Conservation (phyloP, 2,797 vertebrate species). For the Aldrovandia affinis region DNA sequence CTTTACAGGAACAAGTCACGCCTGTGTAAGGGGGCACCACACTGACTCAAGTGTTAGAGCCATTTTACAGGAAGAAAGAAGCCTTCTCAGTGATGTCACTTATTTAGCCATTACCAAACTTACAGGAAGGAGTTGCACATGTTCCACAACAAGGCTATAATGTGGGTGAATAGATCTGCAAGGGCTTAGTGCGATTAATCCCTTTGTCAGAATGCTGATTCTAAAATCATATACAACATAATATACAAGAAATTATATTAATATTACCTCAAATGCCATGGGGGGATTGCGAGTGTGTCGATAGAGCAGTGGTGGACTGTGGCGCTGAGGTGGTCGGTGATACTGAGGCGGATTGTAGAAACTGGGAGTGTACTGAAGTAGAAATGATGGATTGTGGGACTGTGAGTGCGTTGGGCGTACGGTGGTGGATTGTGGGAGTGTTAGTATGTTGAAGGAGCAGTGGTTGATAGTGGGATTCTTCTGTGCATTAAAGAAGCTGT, state of each 20-base stretch:
- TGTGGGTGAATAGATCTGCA: too few species aligned
- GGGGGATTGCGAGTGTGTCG: background rate
- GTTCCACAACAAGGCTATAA: conserved; percentile 11
- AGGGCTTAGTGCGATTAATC: background rate
- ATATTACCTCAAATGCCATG: conserved; percentile 37
- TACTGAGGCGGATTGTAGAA: conserved; percentile 6
- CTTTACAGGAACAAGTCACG: conserved; percentile 77
- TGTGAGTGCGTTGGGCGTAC: conserved; percentile 48
- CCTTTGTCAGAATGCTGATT: background rate
- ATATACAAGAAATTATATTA: too few species aligned
- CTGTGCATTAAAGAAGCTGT: conserved; percentile 40
- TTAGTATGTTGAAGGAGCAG: conserved; percentile 39
- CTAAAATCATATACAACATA: conserved; percentile 24
- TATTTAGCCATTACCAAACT: conserved; percentile 48
- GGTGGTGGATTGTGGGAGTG: conserved; percentile 33
- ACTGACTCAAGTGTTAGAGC: conserved; percentile 70
- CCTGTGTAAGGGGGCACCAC: conserved; percentile 53
- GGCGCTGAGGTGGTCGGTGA: conserved; percentile 37
- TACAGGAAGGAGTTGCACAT: conserved; percentile 72
- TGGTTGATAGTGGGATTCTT: conserved; percentile 50
- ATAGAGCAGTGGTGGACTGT: background rate
- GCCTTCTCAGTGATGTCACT: background rate
- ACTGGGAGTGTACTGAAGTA: background rate
- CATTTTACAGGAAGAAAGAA: background rate
- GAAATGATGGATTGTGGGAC: background rate